Conservation (phyloP, 2,113 vertebrate genomes). For the Malurus melanocephalus region DNA sequence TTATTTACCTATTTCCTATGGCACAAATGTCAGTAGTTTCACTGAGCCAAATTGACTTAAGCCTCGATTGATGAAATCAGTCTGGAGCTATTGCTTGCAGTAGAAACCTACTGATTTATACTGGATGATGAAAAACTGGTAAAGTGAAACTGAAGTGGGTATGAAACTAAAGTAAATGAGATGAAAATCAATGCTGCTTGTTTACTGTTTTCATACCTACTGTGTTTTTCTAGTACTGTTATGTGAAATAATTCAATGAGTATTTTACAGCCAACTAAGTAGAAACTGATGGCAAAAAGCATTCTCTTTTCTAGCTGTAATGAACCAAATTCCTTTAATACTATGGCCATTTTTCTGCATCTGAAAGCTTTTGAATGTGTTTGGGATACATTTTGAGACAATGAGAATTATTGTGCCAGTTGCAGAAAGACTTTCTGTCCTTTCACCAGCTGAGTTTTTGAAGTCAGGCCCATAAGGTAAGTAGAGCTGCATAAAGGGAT, state of each 20-base stretch:
- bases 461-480: background rate
- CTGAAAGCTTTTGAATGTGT: background rate
- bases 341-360: background rate
- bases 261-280: background rate
- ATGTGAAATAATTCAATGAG: background rate
- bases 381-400: background rate
- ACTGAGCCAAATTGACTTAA: background rate
- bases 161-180: background rate
- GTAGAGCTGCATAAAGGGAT: background rate
- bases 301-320: background rate
- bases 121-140: background rate
- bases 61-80: background rate
- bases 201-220: background rate
- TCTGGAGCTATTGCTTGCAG: background rate
- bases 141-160: background rate
- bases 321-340: background rate
- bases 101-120: background rate
- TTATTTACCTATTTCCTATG: background rate
- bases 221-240: background rate
- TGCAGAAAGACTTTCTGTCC: background rate
- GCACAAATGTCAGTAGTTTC: background rate
- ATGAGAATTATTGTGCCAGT: background rate
- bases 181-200: background rate
- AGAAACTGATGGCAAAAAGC: background rate
- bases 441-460: background rate